Evolutionary conservation across 2,888 invertebrate genomes (phyloP).

Genomic region (Ferdinandea cuprea): DNA sequence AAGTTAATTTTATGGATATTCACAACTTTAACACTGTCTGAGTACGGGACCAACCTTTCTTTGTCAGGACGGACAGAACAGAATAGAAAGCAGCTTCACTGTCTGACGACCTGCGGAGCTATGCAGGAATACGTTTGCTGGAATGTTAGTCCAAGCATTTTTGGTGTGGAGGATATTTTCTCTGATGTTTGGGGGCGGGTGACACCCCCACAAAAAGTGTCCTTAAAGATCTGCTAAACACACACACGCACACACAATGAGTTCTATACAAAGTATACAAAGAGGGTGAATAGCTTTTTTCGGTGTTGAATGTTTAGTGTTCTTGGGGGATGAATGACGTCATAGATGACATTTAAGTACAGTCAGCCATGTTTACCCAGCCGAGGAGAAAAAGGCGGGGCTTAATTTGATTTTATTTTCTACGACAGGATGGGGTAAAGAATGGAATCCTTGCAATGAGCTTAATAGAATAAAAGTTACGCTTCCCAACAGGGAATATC

Average conservation of each 20-base stretch:
- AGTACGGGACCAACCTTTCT: constrained; percentile 38
- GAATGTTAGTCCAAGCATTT: constrained; percentile 76
- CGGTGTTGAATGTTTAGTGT: constrained; percentile 25
- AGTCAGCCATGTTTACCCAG: constrained; percentile 69
- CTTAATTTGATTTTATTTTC: constrained; percentile 64
- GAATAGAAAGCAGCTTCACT: constrained; percentile 81
- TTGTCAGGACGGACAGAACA: constrained; percentile 78
- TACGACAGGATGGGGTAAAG: neutral
- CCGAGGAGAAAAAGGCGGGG: constrained; percentile 57
- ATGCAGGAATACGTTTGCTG: constrained; percentile 80
- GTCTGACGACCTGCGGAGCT: constrained; percentile 83
- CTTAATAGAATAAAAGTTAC: constrained; percentile 66
- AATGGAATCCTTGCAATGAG: constrained; percentile 35
- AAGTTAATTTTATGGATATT: constrained; percentile 20
- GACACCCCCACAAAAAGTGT: constrained; percentile 70
- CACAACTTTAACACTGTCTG: constrained; percentile 60
- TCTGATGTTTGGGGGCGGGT: constrained; percentile 68
- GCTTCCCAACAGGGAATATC: constrained; percentile 34
- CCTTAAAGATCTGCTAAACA: constrained; percentile 68
- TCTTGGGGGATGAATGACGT: constrained; percentile 76
- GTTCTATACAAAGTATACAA: constrained; percentile 38
- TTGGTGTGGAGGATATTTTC: constrained; percentile 67
- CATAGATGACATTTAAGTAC: constrained; percentile 75
- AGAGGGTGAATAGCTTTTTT: constrained; percentile 59
- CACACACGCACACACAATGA: constrained; percentile 48